Conservation (phyloP, 2,888 invertebrate genomes). For the Heliconius charithonia region DNA sequence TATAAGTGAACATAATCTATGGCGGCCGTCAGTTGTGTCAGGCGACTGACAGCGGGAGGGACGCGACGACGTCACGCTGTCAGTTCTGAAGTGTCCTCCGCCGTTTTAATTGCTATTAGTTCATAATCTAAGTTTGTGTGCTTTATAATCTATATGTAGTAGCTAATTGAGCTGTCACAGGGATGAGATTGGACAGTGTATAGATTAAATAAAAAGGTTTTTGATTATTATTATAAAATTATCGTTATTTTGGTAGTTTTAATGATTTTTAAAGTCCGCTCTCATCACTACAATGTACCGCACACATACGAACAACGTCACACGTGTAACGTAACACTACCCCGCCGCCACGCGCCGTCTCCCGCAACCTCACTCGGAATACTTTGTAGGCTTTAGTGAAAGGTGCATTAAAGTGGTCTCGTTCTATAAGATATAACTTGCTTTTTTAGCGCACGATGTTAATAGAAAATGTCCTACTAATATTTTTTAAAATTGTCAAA, state of each 20-base stretch:
- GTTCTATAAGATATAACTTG: no score
- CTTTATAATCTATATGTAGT: slow-evolving; percentile 1
- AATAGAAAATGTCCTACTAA: no score
- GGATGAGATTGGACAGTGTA: not conserved
- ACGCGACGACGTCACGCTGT: not conserved
- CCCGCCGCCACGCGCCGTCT: no score
- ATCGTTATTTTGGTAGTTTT: not conserved
- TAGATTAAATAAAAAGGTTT: not conserved
- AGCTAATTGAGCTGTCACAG: slow-evolving; percentile 30
- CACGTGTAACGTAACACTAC: no score
- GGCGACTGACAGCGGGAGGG: slow-evolving; percentile 18
- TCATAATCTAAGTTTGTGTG: slow-evolving; percentile 24
- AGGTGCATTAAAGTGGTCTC: no score
- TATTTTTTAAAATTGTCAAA: no score
- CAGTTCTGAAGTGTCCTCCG: slow-evolving; percentile 17
- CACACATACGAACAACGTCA: no score
- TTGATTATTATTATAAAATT: not conserved
- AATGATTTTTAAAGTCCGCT: not conserved
- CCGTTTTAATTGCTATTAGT: slow-evolving; percentile 28
- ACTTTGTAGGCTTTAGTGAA: no score
- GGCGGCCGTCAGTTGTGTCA: slow-evolving; percentile 11
- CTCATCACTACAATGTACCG: not conserved
- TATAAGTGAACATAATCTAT: slow-evolving; percentile 19
- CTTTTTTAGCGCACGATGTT: no score
- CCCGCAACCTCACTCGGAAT: no score